Evolutionary conservation across 2,113 vertebrate genomes (phyloP), one percentile per base, ranked within the genome.

Genomic region (Atlantisia rogersi): DNA sequence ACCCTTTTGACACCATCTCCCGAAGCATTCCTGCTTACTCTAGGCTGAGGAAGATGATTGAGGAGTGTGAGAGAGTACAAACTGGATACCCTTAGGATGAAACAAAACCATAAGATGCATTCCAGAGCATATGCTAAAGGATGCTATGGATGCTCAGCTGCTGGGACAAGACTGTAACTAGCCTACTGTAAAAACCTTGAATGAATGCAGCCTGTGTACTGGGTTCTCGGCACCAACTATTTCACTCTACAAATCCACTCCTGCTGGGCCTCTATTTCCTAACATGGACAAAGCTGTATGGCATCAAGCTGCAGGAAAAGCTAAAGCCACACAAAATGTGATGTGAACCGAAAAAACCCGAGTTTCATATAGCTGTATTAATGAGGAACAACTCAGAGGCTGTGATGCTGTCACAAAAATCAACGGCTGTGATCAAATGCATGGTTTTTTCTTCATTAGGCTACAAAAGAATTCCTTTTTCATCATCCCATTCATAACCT

Each of bases 401-500:
- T 76, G 70, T 37, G 46, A n/a, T 6, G 20, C 88, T 96, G 93
- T 93, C 94, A 93, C 64, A 48, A 88, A 88, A 88, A 92, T 91
- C 81, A 88, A 91, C 12, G 1, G 62, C 82, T 79, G 67, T 81
- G 90, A 97, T 95, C 92, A 97, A 90, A 97, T 96, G 77, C 75
- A 81, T 73, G 60, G 10, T 48, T 20, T 85, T 79, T 92, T 92
- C 73, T 92, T 93, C 56, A 28, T 96, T 88, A 89, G 80, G 88
- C 94, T 97, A 93, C 55, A 76, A 92, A 93, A 63, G 67, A 90
- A 90, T 89, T 92, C 86, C 76, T 62, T 93, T 98, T 96, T 97
- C 94, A 95, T 96, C 95, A 96, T 93, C 56, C 52, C 46, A 97
- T 97, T 96, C 93, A 96, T 94, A 95, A 92, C 58, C 71, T 95